Percentiles rank a stretch among this genome's conserved stretches.
phyloP scores from a whole-genome alignment of 2,888 invertebrate species.

The Lasiommata megera region DNA sequence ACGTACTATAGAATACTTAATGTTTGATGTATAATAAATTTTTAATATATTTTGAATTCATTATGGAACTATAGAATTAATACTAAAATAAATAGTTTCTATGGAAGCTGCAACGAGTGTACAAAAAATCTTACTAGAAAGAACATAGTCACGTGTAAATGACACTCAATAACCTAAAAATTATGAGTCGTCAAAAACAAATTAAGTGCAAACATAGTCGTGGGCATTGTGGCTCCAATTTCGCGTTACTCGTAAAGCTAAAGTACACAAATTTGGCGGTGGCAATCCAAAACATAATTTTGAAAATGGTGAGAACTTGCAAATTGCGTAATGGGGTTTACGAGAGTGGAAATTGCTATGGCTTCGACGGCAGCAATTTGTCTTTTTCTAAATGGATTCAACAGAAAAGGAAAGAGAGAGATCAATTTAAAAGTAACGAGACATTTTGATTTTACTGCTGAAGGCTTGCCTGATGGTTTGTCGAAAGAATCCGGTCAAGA shows the following conservation, averaged over 20 bases:
- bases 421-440: conserved; percentile 14
- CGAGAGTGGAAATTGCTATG: conserved; percentile 12
- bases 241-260: conserved; percentile 1
- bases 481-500: neutral
- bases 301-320: conserved; percentile 9
- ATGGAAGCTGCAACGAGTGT: too few species aligned
- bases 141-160: neutral
- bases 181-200: conserved; percentile 1
- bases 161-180: neutral
- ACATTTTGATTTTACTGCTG: conserved; percentile 13
- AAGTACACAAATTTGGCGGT: conserved; percentile 11
- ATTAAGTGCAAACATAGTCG: neutral
- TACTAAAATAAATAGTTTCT: too few species aligned
- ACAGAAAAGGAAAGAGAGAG: neutral
- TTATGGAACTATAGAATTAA: too few species aligned
- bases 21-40: too few species aligned
- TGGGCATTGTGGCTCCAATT: neutral
- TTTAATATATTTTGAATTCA: too few species aligned
- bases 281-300: conserved; percentile 8
- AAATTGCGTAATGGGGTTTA: conserved; percentile 15
- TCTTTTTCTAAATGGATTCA: conserved; percentile 7
- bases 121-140: neutral
- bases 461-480: neutral
- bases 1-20: too few species aligned
- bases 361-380: neutral